These are phyloP conservation scores for Cepphus grylle DNA, from an alignment of 2,113 vertebrate species.

Conservation along the genomic window DNA sequence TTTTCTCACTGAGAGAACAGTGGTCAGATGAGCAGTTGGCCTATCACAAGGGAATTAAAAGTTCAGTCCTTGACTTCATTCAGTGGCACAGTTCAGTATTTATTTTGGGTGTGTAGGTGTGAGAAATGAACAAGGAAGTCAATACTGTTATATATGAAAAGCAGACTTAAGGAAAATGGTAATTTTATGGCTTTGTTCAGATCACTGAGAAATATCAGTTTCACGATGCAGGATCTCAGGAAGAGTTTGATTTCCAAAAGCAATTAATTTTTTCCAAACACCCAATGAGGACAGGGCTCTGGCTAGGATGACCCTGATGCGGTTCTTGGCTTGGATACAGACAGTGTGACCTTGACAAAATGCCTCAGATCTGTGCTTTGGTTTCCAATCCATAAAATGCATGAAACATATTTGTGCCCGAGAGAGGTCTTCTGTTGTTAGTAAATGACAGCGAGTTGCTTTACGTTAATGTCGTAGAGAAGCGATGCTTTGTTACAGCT, in stretches of 20 bases:
- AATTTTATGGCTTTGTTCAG: background rate
- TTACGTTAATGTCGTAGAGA: background rate
- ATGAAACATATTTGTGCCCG: background rate
- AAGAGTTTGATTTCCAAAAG: background rate
- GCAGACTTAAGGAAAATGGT: background rate
- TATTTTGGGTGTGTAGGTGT: background rate
- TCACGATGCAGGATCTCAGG: background rate
- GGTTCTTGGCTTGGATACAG: background rate
- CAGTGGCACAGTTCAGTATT: background rate
- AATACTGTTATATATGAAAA: background rate
- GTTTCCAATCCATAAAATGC: background rate
- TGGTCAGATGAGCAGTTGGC: background rate
- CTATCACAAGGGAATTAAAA: background rate
- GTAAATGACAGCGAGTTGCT: background rate
- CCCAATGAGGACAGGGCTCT: background rate
- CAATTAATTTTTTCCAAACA: background rate
- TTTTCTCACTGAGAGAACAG: background rate
- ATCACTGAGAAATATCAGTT: background rate
- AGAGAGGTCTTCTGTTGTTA: background rate
- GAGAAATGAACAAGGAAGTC: background rate
- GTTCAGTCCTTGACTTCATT: background rate
- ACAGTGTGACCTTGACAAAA: background rate
- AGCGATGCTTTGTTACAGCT: background rate
- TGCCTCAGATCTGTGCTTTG: background rate
- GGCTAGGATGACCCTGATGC: background rate